Evolutionary conservation across 2,888 invertebrate genomes (phyloP), one percentile per base, ranked within the genome.

Genomic region (Diogma glabrata): DNA sequence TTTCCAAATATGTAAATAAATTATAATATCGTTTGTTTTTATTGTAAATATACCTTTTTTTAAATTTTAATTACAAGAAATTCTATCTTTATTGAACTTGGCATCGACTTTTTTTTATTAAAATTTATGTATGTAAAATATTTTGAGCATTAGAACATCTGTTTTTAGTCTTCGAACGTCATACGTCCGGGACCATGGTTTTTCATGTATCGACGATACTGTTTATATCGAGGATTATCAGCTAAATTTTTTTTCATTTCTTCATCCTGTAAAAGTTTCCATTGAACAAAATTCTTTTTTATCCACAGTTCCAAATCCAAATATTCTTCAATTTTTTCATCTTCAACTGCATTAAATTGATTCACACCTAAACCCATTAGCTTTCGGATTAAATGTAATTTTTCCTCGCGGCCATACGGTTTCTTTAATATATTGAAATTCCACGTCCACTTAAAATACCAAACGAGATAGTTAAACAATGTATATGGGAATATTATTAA

Each of bases 151-250:
- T n/a, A n/a, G n/a, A n/a, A n/a, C n/a, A n/a, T n/a, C n/a, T n/a
- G n/a, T n/a, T n/a, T n/a, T 58, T 66, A 87, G 65, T 89, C 88
- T 61, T 87, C 90, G 67, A 94, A 94, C n/a, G 87, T 88, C 75
- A 94, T 87, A 63, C 92, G 78, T 1, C 89, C 86, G 1, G 87
- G 81, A 3, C 91, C 92, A 64, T 91, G 90, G 61, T 86, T 87
- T 69, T 90, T 92, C 72, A 94, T 82, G 66, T 89, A 93, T 52
- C 94, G 75, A 54, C 93, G 75, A 64, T 92, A 92, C 55, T 87
- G 84, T 69, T 92, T 93, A 66, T 91, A 89, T 62, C 83, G 80
- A 50, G 85, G 84, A 70, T 83, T 92, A 60, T 91, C 87, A 0
- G 92, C 89, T 63, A 92, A 66, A 59, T 87, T 83, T 57, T 83